These are phyloP conservation scores for Saccopteryx bilineata DNA, from an alignment of 2,113 vertebrate genomes.

Conservation along the genomic window DNA sequence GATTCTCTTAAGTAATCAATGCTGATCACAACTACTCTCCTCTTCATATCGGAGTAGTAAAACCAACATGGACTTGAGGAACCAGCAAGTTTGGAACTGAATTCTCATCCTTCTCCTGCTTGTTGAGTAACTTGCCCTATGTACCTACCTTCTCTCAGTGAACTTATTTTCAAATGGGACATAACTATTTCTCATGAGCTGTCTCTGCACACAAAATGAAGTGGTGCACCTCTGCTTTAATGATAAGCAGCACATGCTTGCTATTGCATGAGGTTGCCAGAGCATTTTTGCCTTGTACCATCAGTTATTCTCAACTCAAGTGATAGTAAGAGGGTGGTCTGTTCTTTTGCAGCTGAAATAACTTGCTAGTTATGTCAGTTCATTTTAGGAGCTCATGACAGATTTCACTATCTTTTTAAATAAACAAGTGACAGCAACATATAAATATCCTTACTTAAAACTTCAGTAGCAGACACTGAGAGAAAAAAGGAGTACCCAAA, in stretches of 20 bases:
- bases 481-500: neutral
- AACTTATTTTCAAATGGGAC: neutral
- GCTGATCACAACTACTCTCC: neutral
- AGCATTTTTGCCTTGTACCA: neutral
- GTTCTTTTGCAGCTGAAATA: neutral
- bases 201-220: neutral
- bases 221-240: neutral
- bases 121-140: neutral
- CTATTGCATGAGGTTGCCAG: neutral
- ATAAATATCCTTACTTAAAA: neutral
- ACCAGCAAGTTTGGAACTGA: neutral
- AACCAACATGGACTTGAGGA: neutral
- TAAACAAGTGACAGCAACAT: neutral
- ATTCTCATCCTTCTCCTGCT: neutral
- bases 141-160: neutral
- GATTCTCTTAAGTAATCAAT: neutral
- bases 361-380: neutral
- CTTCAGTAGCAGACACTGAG: neutral
- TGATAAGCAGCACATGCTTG: neutral
- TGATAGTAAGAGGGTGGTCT: neutral
- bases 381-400: neutral
- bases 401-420: neutral
- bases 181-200: neutral
- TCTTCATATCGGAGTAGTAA: neutral
- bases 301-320: neutral